A percentile compares a stretch with the other conserved stretches of the same genome.
Conservation (phyloP, 2,797 vertebrate genomes). For the Arnoldichthys spilopterus region DNA sequence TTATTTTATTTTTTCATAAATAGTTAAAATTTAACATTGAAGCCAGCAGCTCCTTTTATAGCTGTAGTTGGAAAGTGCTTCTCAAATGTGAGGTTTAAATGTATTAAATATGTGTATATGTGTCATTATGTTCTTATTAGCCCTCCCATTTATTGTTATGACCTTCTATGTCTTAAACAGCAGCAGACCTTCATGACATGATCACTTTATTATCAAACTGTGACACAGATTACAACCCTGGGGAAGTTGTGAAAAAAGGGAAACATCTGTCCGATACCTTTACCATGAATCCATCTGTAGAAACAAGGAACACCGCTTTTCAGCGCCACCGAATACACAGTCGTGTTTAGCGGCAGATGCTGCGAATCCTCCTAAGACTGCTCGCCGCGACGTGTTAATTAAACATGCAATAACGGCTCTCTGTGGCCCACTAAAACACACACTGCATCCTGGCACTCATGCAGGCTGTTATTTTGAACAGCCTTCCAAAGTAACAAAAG, state of each 20-base stretch:
- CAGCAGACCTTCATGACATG: not conserved
- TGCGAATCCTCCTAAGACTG: constrained; percentile 47
- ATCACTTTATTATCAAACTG: not conserved
- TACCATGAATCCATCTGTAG: not conserved
- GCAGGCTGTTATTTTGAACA: constrained; percentile 19
- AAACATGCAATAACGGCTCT: constrained; percentile 42
- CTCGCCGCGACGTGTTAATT: constrained; percentile 48
- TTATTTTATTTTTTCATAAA: too few species aligned
- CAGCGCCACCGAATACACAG: not conserved
- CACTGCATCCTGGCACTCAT: constrained; percentile 34
- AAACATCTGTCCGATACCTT: constrained; percentile 1
- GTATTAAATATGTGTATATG: too few species aligned
- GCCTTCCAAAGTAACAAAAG: constrained; percentile 16
- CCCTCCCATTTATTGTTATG: not conserved
- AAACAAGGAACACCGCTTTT: constrained; percentile 11
- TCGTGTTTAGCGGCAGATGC: constrained; percentile 45
- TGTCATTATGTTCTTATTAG: too few species aligned
- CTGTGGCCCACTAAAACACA: constrained; percentile 29
- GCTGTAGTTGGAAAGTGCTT: too few species aligned
- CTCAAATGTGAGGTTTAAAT: too few species aligned
- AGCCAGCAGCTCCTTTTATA: too few species aligned
- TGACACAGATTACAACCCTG: not conserved
- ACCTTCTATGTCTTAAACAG: not conserved
- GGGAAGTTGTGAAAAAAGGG: not conserved
- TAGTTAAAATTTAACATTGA: too few species aligned